A percentile compares a stretch with the other conserved stretches of the same genome.
Evolutionary conservation across 2,113 vertebrate species (phyloP).

Genomic region (Nerophis ophidion): DNA sequence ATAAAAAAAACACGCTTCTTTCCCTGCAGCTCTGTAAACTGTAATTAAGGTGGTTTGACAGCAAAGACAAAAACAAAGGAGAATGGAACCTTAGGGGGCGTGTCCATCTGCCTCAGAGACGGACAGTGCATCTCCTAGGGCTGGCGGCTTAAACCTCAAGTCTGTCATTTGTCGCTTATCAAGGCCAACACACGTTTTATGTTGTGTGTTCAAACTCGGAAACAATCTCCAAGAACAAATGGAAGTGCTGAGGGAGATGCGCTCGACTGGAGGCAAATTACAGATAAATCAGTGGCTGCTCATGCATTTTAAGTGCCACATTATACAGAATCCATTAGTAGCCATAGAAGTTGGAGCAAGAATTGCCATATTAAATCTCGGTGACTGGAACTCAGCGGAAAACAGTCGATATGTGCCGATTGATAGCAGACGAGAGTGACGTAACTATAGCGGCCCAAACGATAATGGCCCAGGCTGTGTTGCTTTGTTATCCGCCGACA

Average conservation of each 20-base stretch:
- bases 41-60: slow-evolving; percentile 48
- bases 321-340: slow-evolving; percentile 68
- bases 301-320: slow-evolving; percentile 69
- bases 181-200: slow-evolving; percentile 25
- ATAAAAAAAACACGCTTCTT: slow-evolving; percentile 15
- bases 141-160: slow-evolving; percentile 32
- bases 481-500: slow-evolving; percentile 20
- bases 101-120: slow-evolving; percentile 55
- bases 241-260: slow-evolving; percentile 52
- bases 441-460: slow-evolving; percentile 23
- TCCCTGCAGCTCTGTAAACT: slow-evolving; percentile 15
- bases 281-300: slow-evolving; percentile 63
- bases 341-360: slow-evolving; percentile 56
- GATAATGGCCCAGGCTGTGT: slow-evolving; percentile 22
- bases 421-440: slow-evolving; percentile 32
- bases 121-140: slow-evolving; percentile 52
- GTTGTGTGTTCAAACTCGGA: slow-evolving; percentile 20
- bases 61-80: slow-evolving; percentile 45
- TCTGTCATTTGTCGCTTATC: slow-evolving; percentile 27
- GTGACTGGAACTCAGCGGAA: slow-evolving; percentile 46
- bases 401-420: slow-evolving; percentile 48
- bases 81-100: slow-evolving; percentile 45
- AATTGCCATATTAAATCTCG: slow-evolving; percentile 64
- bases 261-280: slow-evolving; percentile 59
- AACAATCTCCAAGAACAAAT: slow-evolving; percentile 52